Evolutionary conservation across 2,888 invertebrate genomes (phyloP), one percentile per base, ranked within the genome.

Genomic region (Idaea straminata): DNA sequence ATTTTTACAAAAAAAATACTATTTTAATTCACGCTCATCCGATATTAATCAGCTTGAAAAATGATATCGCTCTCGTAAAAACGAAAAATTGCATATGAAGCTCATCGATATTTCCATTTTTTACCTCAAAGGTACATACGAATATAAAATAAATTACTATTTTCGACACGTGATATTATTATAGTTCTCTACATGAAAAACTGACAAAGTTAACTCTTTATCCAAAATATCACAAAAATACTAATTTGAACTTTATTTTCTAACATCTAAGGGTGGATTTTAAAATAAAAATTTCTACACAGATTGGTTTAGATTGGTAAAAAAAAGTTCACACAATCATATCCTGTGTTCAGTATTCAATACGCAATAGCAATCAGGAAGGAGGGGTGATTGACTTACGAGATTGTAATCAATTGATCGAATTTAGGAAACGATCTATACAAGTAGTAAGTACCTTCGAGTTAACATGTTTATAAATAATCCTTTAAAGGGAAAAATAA

Each of bases 311-410:
- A 7, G 10, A 47, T 47, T 1, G 36, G 47, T 38, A 57, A 62
- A 25, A 62, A 25, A 75, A 79, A 78, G 78, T 79, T 79, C 77
- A 78, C 79, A 73, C 77, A 69, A 38, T 58, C 58, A 69, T 74
- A 66, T 82, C 82, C 82, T 80, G 75, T 70, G 13, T 65, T 77
- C 78, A 74, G 59, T 77, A 82, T 82, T 77, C 82, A 63, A 64
- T 61, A 65, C 73, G 74, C 76, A 78, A 74, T 73, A 66, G 73
- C 72, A 69, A 80, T 74, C 66, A 76, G 81, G 79, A 82, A 82
- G 72, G 68, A 35, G 65, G 71, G 78, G 77, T 78, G 77, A 72
- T 74, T 79, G 77, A 70, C 79, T 78, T 78, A 61, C 61, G 61
- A 57, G 57, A 61, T 65, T 61, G 7, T 72, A 78, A 16, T 62